A percentile compares a stretch with the other conserved stretches of the same genome.
phyloP scores from a whole-genome alignment of 2,888 invertebrate species.

The Lathronympha strigana region DNA sequence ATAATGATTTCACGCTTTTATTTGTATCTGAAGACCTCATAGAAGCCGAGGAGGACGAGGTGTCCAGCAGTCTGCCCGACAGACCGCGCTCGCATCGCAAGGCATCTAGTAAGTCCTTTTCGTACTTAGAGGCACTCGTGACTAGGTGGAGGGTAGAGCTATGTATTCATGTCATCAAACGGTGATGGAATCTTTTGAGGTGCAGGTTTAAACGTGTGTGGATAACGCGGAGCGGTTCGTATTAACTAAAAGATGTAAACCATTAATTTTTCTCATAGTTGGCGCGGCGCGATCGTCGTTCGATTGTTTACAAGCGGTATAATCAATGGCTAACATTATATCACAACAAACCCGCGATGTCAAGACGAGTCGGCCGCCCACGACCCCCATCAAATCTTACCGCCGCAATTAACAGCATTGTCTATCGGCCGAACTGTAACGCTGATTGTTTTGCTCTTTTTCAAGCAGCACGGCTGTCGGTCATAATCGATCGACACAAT shows the following conservation, averaged over 20 bases:
- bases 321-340: conserved; percentile 46
- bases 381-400: conserved; percentile 47
- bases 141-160: conserved; percentile 29
- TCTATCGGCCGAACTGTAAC: conserved; percentile 61
- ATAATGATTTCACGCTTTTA: conserved; percentile 57
- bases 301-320: conserved; percentile 20
- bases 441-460: conserved; percentile 62
- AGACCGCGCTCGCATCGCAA: conserved; percentile 78
- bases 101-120: conserved; percentile 83
- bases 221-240: conserved; percentile 14
- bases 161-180: conserved; percentile 12
- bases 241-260: conserved; percentile 20
- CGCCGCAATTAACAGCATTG: conserved; percentile 72
- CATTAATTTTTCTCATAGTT: neutral
- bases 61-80: conserved; percentile 75
- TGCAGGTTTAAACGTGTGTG: conserved; percentile 6
- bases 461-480: conserved; percentile 43
- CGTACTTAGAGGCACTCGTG: conserved; percentile 12
- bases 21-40: conserved; percentile 79
- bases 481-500: conserved; percentile 36
- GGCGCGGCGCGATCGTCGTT: neutral
- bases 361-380: conserved; percentile 44
- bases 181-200: conserved; percentile 30
- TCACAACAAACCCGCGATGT: conserved; percentile 33
- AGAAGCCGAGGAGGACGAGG: conserved; percentile 84